phyloP scores from a whole-genome alignment of 2,888 invertebrate genomes.

The Apantesis nais region DNA sequence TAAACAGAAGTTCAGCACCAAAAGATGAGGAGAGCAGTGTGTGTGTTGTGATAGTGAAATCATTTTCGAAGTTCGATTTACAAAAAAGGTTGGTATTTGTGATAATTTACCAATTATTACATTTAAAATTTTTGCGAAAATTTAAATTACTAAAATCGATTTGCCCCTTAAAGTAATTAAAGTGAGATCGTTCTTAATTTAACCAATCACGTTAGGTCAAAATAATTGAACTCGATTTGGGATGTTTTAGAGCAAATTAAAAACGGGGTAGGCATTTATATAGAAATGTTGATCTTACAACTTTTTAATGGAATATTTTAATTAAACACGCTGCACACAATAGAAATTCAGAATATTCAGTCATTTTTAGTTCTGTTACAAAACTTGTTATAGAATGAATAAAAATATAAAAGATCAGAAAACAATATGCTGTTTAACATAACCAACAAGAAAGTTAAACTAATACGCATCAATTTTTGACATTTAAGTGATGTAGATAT shows the following conservation, averaged over 20 bases:
- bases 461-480: background rate
- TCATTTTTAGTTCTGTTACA: background rate
- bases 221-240: conserved; percentile 15
- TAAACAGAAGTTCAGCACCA: conserved; percentile 52
- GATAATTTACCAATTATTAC: conserved; percentile 17
- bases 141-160: background rate
- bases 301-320: background rate
- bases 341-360: background rate
- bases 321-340: background rate
- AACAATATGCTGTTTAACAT: background rate
- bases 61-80: conserved; percentile 53
- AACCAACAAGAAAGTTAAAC: background rate
- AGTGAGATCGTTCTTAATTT: conserved; percentile 11
- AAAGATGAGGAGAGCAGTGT: conserved; percentile 67
- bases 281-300: background rate
- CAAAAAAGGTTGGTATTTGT: conserved; percentile 66
- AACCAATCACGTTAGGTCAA: conserved; percentile 2
- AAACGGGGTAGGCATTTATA: background rate
- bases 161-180: background rate
- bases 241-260: conserved; percentile 11
- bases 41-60: conserved; percentile 68
- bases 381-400: background rate
- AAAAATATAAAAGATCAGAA: too few species aligned
- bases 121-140: background rate
- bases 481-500: too few species aligned